phyloP scores from a whole-genome alignment of 92 coral and sea anemone species.

The Zoanthus solanderi region DNA sequence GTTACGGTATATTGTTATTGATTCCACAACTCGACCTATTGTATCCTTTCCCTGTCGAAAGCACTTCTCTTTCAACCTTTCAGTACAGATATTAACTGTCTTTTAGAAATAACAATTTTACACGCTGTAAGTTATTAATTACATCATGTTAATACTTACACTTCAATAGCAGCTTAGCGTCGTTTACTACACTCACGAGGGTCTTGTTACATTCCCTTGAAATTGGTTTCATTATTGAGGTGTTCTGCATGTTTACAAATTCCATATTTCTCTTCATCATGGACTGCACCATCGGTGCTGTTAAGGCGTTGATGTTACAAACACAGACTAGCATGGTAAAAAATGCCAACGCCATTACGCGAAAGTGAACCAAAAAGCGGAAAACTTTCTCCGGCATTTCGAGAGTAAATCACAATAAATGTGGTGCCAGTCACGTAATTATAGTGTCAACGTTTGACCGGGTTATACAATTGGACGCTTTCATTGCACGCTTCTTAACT shows the following conservation, averaged over 20 bases:
- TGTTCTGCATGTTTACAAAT: not conserved
- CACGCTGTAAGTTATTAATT: not conserved
- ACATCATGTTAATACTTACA: not conserved
- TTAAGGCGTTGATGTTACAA: not conserved
- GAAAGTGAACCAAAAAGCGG: not conserved
- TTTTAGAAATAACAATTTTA: not conserved
- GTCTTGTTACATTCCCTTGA: slow-evolving; percentile 2
- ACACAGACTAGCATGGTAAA: not conserved
- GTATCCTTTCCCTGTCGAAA: too few species aligned
- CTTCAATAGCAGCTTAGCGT: not conserved
- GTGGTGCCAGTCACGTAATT: too few species aligned
- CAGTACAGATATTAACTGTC: not conserved
- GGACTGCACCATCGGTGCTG: slow-evolving; percentile 5
- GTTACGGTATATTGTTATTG: too few species aligned
- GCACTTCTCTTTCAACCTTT: not conserved
- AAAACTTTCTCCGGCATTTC: not conserved
- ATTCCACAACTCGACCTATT: too few species aligned
- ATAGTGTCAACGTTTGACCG: too few species aligned
- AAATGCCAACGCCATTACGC: not conserved
- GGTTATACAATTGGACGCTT: too few species aligned
- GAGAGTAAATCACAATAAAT: not conserved
- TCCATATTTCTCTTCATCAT: slow-evolving; percentile 16
- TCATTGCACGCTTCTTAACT: too few species aligned
- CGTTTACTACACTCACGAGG: not conserved
- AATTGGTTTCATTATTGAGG: not conserved